Conservation (phyloP, 2,113 vertebrate genomes). For the Hippotragus niger region DNA sequence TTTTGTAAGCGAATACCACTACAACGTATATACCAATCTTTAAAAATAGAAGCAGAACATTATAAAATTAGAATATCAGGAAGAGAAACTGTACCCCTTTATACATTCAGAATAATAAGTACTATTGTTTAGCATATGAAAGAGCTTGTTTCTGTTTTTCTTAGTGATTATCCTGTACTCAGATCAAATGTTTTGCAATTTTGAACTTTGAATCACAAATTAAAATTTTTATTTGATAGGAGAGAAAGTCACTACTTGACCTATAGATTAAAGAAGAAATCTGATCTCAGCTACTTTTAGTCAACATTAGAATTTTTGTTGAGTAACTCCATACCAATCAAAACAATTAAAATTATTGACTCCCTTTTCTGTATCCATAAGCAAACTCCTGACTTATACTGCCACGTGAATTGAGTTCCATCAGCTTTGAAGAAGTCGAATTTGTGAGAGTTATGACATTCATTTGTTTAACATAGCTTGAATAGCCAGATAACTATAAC, state of each 20-base stretch:
- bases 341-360: slow-evolving; percentile 41
- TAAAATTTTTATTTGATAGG: slow-evolving; percentile 62
- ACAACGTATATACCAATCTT: slow-evolving; percentile 12
- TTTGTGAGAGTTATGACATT: slow-evolving; percentile 41
- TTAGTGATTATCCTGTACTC: slow-evolving; percentile 48
- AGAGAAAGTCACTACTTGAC: slow-evolving; percentile 35
- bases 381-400: neutral
- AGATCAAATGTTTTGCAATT: slow-evolving; percentile 49
- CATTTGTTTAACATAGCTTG: slow-evolving; percentile 49
- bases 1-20: slow-evolving; percentile 25
- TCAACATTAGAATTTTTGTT: slow-evolving; percentile 32
- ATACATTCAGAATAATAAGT: slow-evolving; percentile 7
- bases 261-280: slow-evolving; percentile 60
- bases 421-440: slow-evolving; percentile 34
- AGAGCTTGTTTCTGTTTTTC: slow-evolving; percentile 57
- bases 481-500: slow-evolving; percentile 57
- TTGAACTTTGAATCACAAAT: slow-evolving; percentile 58
- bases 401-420: neutral
- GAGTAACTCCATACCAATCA: slow-evolving; percentile 54
- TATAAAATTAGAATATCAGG: slow-evolving; percentile 18
- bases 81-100: neutral
- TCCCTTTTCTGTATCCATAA: neutral
- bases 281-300: slow-evolving; percentile 43
- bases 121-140: slow-evolving; percentile 38
- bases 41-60: slow-evolving; percentile 28